These are phyloP conservation scores for Tribolium madens DNA, from an alignment of 1,140 invertebrate species.

Conservation along the genomic window DNA sequence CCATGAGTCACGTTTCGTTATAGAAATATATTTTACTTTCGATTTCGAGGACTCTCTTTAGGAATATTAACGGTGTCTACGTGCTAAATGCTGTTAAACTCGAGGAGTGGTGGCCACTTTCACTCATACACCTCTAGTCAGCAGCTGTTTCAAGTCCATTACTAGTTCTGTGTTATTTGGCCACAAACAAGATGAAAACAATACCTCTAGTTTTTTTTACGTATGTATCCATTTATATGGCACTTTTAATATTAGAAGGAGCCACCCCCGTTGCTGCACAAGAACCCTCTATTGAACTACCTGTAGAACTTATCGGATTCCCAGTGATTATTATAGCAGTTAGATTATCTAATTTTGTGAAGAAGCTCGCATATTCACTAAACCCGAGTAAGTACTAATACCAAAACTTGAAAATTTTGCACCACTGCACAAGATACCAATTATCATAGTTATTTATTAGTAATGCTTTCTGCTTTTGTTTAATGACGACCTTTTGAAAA, in stretches of 20 bases:
- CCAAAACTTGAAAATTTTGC: neutral
- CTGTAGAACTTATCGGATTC: constrained; percentile 85
- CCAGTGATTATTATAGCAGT: constrained; percentile 85
- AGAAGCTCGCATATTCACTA: constrained; percentile 84
- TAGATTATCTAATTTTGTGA: constrained; percentile 84
- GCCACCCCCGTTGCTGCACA: constrained; percentile 63
- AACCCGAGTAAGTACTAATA: constrained; percentile 80
- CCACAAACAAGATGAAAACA: constrained; percentile 20
- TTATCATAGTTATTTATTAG: neutral
- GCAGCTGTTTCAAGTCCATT: constrained; percentile 35
- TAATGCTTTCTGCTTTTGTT: constrained; percentile 12
- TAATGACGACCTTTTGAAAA: constrained; percentile 2
- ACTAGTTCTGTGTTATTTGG: constrained; percentile 28
- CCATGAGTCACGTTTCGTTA: neutral
- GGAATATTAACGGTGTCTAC: constrained; percentile 37
- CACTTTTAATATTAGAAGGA: constrained; percentile 16
- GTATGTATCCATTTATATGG: constrained; percentile 9
- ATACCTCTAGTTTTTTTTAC: constrained; percentile 13
- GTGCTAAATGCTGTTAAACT: constrained; percentile 31
- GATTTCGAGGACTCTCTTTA: constrained; percentile 39
- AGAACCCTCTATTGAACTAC: constrained; percentile 78
- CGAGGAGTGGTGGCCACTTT: constrained; percentile 60
- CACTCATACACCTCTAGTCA: constrained; percentile 52
- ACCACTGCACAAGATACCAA: neutral
- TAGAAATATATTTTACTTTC: constrained; percentile 45